Evolutionary conservation across 2,888 invertebrate genomes (phyloP), one percentile per base, ranked within the genome.

Genomic region (Boloria euphrosyne): DNA sequence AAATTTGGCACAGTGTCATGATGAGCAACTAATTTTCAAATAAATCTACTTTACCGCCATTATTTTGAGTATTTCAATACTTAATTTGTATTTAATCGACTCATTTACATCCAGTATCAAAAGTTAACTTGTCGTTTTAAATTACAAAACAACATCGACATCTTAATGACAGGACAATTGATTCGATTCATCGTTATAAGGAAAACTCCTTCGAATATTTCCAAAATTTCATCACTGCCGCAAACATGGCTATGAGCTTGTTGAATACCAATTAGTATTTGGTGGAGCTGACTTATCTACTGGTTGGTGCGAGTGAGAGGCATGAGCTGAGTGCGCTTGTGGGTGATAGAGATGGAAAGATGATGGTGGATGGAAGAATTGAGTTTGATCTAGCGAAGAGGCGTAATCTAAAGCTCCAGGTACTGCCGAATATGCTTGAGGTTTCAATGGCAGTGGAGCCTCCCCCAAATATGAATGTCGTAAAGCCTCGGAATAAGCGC

Each of bases 321-420:
- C 77, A 65, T 91, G 91, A 18, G 90, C 85, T 1, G 88, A 75
- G 69, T 91, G 90, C 57, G 91, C 86, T 73, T 92, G 92, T 14
- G 96, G 95, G 83, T 98, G 98, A 85, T 98, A 98, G 51, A 98
- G 93, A 87, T 98, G 98, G 85, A 98, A 98, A 59, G 97, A 96
- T 18, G 96, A 95, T 55, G 91, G 89, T 46, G 92, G 92, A 81
- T 96, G 96, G 90, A 97, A 97, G 85, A 97, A 97, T 84, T 97
- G 97, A 7, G 96, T 94, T 86, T 97, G 97, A 81, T 97, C 97
- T 71, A 95, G 87, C 31, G 94, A 87, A 73, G 95, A 94, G 2
- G 95, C 94, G 66, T 95, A 94, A 67, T 94, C 93, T 59, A 95
- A 93, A 13, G 95, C 94, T 22, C 95, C 94, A 18, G 94, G 93